These are phyloP conservation scores for Danio albolineatus DNA, from an alignment of 2,797 vertebrate genomes.

Conservation along the genomic window DNA sequence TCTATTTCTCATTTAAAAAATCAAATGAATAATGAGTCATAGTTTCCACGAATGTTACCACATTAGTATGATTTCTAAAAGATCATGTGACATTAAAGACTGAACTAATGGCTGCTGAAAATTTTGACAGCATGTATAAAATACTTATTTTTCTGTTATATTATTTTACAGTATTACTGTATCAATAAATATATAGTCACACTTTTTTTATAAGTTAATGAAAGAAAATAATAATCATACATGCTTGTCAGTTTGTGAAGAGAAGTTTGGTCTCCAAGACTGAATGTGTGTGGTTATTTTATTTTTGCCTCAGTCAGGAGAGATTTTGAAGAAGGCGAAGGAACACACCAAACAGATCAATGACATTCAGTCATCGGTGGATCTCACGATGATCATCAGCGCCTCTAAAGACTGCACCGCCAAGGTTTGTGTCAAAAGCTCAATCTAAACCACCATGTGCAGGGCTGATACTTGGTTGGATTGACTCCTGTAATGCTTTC, in stretches of 20 bases:
- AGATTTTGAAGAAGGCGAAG: constrained; percentile 87
- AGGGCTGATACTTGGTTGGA: not conserved
- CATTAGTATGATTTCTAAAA: not conserved
- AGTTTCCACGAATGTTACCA: not conserved
- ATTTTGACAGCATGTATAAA: not conserved
- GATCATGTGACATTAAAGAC: constrained; percentile 1
- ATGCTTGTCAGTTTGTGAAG: too few relatives aligned
- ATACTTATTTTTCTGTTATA: not conserved
- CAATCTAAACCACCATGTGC: not conserved
- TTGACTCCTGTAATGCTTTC: accelerated
- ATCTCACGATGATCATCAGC: constrained; percentile 95
- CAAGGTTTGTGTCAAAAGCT: constrained; percentile 78
- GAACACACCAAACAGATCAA: constrained; percentile 98
- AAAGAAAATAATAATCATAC: too few relatives aligned
- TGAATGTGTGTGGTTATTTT: not conserved
- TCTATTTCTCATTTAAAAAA: too few relatives aligned
- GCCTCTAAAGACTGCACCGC: constrained; percentile 96
- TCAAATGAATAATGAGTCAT: too few relatives aligned
- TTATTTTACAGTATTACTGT: not conserved
- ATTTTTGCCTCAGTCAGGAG: constrained; percentile 84
- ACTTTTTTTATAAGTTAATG: too few relatives aligned
- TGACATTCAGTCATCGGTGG: constrained; percentile 93
- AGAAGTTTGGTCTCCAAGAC: too few relatives aligned
- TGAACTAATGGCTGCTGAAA: not conserved
- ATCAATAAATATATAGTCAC: too few relatives aligned